Percentiles rank a stretch among this genome's conserved stretches.
These are phyloP conservation scores for Ceratina japonica DNA, from an alignment of 1,140 invertebrate genomes.

Conservation along the genomic window DNA sequence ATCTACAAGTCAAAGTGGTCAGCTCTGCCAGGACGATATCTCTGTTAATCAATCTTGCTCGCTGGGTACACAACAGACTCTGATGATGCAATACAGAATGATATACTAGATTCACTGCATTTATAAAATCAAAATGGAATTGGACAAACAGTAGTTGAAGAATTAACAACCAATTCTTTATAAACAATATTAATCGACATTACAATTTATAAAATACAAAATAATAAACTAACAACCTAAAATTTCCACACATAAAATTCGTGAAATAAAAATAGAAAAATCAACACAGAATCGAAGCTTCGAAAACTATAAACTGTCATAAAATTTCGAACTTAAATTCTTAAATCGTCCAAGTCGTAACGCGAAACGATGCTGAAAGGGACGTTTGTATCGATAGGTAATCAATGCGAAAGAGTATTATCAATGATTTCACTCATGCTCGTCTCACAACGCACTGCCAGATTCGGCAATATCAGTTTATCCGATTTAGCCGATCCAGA, in stretches of 20 bases:
- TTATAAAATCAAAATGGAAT: too few species aligned
- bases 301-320: background rate
- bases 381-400: background rate
- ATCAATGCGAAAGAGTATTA: conserved; percentile 10
- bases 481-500: conserved; percentile 16
- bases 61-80: background rate
- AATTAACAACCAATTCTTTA: too few species aligned
- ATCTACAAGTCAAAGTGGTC: background rate
- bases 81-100: too few species aligned
- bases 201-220: too few species aligned
- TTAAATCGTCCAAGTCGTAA: background rate
- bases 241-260: too few species aligned
- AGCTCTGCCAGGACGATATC: background rate
- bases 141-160: too few species aligned
- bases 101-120: too few species aligned
- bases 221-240: too few species aligned
- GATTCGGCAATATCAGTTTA: conserved; percentile 11
- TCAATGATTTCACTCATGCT: conserved; percentile 1
- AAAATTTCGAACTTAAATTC: too few species aligned
- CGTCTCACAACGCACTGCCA: background rate
- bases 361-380: background rate
- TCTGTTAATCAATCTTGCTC: background rate
- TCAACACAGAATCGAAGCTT: too few species aligned
- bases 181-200: too few species aligned
- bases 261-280: too few species aligned